These are phyloP conservation scores for Mastacembelus armatus DNA, from an alignment of 2,797 vertebrate species.

Conservation along the genomic window DNA sequence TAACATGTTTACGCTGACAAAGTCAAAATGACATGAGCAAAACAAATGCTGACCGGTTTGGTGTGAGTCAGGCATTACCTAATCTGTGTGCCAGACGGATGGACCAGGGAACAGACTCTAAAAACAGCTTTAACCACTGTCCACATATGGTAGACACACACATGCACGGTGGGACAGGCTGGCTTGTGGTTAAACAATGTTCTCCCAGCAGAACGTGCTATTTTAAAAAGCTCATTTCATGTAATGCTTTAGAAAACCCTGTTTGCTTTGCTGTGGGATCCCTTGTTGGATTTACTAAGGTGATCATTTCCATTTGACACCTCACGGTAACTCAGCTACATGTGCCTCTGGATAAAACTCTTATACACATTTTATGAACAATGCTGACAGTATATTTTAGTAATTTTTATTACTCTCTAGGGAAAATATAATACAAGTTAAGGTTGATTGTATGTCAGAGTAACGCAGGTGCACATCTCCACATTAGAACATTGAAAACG, in stretches of 20 bases:
- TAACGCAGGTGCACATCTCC: too few species aligned
- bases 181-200: conserved; percentile 51
- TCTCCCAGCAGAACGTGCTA: conserved; percentile 41
- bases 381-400: not conserved
- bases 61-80: conserved; percentile 56
- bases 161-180: conserved; percentile 26
- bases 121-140: conserved; percentile 59
- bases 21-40: conserved; percentile 20
- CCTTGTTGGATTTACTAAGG: conserved; percentile 47
- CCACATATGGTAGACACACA: conserved; percentile 10
- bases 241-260: conserved; percentile 44
- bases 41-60: conserved; percentile 27
- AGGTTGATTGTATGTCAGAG: too few species aligned
- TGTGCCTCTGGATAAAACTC: conserved; percentile 4
- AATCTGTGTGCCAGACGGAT: conserved; percentile 60
- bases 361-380: not conserved
- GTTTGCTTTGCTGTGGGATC: conserved; percentile 35
- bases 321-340: not conserved
- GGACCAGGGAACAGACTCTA: conserved; percentile 49
- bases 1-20: conserved; percentile 37
- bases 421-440: not conserved
- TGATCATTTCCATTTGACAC: conserved; percentile 52
- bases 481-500: too few species aligned
- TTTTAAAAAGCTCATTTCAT: conserved; percentile 52
- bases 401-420: not conserved